A percentile compares a stretch with the other conserved stretches of the same genome.
These are phyloP conservation scores for Gambusia holbrooki DNA, from an alignment of 2,113 vertebrate genomes.

Conservation along the genomic window DNA sequence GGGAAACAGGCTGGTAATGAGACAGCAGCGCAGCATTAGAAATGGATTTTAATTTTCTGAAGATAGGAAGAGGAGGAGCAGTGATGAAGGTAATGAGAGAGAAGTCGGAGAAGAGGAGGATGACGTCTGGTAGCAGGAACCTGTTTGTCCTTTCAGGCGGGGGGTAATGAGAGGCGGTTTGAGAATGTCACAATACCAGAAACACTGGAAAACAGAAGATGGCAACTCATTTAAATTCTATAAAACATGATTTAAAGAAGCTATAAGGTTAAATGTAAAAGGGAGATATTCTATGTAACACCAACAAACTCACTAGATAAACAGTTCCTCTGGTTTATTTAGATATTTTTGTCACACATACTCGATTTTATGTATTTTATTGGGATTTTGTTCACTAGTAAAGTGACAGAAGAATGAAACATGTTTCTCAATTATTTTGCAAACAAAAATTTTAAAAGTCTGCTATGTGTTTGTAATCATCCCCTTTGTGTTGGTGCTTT, in stretches of 20 bases:
- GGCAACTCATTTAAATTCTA: not conserved
- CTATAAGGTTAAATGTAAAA: not conserved
- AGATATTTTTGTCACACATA: not conserved
- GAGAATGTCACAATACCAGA: conserved; percentile 15
- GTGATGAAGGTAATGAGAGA: conserved; percentile 51
- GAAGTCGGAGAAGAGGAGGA: conserved; percentile 26
- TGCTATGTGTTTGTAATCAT: not conserved
- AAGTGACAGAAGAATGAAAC: no score
- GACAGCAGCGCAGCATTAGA: conserved; percentile 19
- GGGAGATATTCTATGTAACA: not conserved
- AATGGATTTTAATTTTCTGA: conserved; percentile 66
- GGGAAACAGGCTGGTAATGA: conserved; percentile 45
- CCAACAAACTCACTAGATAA: not conserved
- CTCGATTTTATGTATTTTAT: not conserved
- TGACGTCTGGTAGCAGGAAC: conserved; percentile 23
- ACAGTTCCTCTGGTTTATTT: not conserved
- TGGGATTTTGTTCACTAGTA: not conserved
- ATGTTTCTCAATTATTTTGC: not conserved
- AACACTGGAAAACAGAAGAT: not conserved
- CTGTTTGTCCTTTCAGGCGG: conserved; percentile 15
- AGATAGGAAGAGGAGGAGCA: conserved; percentile 30
- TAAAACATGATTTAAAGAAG: not conserved
- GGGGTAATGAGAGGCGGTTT: conserved; percentile 27
- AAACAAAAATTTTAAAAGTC: not conserved
- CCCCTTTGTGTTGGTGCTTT: not conserved